Conservation (phyloP, 2,113 vertebrate genomes). For the Tupaia tana region DNA sequence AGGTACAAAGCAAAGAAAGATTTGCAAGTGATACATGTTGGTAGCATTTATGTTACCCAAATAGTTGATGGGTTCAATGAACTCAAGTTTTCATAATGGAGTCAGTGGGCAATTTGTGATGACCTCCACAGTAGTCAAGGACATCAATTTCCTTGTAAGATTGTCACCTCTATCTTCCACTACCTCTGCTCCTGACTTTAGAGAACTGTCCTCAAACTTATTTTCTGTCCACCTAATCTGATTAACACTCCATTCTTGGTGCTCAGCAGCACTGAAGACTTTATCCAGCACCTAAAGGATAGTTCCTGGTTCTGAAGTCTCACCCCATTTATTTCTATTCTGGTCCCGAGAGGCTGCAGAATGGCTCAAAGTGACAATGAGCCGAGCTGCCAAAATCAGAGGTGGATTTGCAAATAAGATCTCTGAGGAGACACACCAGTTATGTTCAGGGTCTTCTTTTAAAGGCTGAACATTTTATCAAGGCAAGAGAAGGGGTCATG, state of each 20-base stretch:
- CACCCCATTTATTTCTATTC: conserved; percentile 24
- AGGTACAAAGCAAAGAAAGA: background rate
- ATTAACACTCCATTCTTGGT: background rate
- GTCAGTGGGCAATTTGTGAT: background rate
- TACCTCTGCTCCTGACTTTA: background rate
- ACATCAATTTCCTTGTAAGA: background rate
- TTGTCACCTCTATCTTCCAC: background rate
- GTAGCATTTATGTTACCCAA: background rate
- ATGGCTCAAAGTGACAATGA: background rate
- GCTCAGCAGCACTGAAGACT: background rate
- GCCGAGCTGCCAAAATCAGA: conserved; percentile 36
- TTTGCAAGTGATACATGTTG: background rate
- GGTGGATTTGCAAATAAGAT: background rate
- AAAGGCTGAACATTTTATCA: background rate
- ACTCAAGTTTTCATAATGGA: background rate
- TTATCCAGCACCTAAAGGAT: background rate
- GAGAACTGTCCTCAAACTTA: background rate
- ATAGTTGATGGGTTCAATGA: background rate
- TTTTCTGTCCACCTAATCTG: background rate
- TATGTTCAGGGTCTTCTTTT: background rate
- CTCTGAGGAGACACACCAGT: background rate
- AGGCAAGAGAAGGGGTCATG: background rate
- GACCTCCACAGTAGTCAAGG: background rate
- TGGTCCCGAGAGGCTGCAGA: background rate
- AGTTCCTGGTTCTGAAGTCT: background rate